phyloP scores from a whole-genome alignment of 2,888 invertebrate species.

The Tethea ocularis region DNA sequence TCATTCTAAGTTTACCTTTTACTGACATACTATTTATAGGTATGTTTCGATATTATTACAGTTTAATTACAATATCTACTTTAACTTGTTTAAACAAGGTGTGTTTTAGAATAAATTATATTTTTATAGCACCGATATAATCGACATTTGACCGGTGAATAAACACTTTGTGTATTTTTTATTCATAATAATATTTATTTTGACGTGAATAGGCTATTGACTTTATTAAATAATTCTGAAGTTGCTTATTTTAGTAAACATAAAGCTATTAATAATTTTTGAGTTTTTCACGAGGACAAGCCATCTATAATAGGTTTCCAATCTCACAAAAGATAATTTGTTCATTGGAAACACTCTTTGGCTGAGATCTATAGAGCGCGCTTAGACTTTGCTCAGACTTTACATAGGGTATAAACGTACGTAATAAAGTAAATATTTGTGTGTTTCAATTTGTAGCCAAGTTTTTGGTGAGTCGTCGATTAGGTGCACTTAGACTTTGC shows the following conservation, averaged over 20 bases:
- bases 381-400: too few species aligned
- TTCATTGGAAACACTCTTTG: too few species aligned
- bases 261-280: not conserved
- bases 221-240: not conserved
- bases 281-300: too few species aligned
- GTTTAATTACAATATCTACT: not conserved
- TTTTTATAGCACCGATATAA: not conserved
- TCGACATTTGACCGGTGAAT: constrained; percentile 1
- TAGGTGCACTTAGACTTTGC: too few species aligned
- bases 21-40: not conserved
- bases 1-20: not conserved
- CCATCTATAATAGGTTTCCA: too few species aligned
- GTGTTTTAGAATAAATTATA: not conserved
- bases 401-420: too few species aligned
- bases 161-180: not conserved
- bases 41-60: not conserved
- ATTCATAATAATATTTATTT: not conserved
- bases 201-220: not conserved
- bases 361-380: too few species aligned
- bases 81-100: not conserved
- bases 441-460: too few species aligned
- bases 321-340: too few species aligned
- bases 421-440: too few species aligned
- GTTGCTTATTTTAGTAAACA: not conserved
- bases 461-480: too few species aligned